Base-by-base conservation (phyloP, 2,797 vertebrate genomes). In the Strix occidentalis region DNA sequence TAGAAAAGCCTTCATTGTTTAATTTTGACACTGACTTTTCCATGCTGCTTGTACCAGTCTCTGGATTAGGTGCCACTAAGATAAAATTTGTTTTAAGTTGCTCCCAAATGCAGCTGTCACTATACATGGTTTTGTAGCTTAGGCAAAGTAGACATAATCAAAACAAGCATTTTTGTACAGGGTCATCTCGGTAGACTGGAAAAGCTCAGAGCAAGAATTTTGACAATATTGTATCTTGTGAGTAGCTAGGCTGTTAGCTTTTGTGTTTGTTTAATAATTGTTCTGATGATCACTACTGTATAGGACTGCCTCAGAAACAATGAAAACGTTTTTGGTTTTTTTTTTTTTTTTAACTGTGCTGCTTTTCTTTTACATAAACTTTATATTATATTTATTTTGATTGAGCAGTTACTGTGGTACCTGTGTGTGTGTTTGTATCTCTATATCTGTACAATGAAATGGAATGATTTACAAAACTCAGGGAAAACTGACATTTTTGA, bases 1-100 rank as follows among this genome's bases (percentile, higher is more conserved):
- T 97, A 98, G 98, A 98, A 99, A 98, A 99, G 99, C 99, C 98
- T 98, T 99, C 98, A 99, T 99, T 99, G 99, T 99, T 99, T 98
- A 99, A 98, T 98, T 98, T 97, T 98, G 98, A 98, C 98, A 98
- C 98, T 98, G 98, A 98, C 98, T 98, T 98, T 98, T 98, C 98
- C 98, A 98, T 98, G 98, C 94, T 87, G 97, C 97, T 98, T 98
- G 97, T 98, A 98, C 97, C 97, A 97, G 98, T 97, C 96, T 96
- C 97, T 98, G 98, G 98, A 98, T 98, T 98, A 98, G 98, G 97
- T 98, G 97, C 96, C 94, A 98, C 98, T 96, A 97, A 97, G 97
- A 98, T 97, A 97, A 98, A 98, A 98, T 98, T 98, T 98, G 97
- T 97, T 98, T 98, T 98, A 98, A 98, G 97, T 98, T 98, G 97